Conservation (phyloP, 1,140 invertebrate species). For the Tetranychus urticae region DNA sequence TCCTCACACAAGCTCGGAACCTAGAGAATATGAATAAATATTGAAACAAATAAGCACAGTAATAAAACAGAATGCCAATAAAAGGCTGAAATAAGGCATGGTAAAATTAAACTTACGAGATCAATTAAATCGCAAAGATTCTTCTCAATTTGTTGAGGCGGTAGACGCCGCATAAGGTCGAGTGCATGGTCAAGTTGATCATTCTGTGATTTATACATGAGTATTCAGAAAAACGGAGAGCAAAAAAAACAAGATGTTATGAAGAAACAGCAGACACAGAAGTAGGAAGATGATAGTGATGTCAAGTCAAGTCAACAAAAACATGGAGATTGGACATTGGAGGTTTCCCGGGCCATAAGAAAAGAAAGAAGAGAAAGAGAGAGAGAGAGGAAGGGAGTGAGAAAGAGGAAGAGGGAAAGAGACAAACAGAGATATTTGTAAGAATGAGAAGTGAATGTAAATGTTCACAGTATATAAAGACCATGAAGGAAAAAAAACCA, state of each 20-base stretch:
- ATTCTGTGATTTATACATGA: conserved; percentile 3
- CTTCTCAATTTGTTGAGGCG: conserved; percentile 96
- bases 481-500: too few relatives aligned
- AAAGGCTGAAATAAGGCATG: not conserved
- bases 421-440: not conserved
- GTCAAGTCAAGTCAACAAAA: too few relatives aligned
- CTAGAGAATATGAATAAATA: conserved; percentile 11
- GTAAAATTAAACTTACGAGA: conserved; percentile 27
- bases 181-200: conserved; percentile 94
- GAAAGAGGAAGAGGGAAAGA: not conserved
- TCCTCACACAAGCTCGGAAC: conserved; percentile 89
- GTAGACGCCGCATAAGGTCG: conserved; percentile 91
- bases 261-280: too few relatives aligned
- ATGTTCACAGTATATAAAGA: too few relatives aligned
- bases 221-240: not conserved
- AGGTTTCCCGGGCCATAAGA: too few relatives aligned
- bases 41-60: not conserved
- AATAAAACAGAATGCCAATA: not conserved
- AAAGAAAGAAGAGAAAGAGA: too few relatives aligned
- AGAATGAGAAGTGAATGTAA: not conserved
- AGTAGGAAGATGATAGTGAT: too few relatives aligned
- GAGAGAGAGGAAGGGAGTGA: not conserved
- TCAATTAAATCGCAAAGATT: conserved; percentile 93
- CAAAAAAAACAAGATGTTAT: not conserved
- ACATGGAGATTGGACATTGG: too few relatives aligned